Evolutionary conservation across 2,797 vertebrate genomes (phyloP), one percentile per base, ranked within the genome.

Genomic region (Alca torda): DNA sequence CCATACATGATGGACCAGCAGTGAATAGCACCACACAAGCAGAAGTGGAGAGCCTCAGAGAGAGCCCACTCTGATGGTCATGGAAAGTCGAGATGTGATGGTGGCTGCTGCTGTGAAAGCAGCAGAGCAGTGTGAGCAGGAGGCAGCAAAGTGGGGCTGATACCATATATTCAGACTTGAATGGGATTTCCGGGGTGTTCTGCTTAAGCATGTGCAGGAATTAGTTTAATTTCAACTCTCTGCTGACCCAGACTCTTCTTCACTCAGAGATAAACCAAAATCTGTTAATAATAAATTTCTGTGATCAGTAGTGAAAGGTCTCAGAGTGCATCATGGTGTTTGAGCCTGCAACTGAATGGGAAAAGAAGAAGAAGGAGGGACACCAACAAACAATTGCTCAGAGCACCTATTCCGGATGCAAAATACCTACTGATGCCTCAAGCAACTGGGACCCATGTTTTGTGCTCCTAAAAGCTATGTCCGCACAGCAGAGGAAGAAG

Each of bases 1-100:
- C 6, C 13, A 9, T 54, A 10, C 2, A 0, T 39, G 45, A 53
- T 30, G 61, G 50, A 24, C 35, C 4, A 0, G 50, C n/a, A 63
- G 37, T 2, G n/a, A 63, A 56, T 9, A 65, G 37, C 31, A 83
- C 12, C 26, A 43, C 20, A 18, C 16, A 54, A 50, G 54, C 15
- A 84, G 50, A 67, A 63, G 43, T 1, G 4, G 30, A 74, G 26
- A 77, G 15, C 31, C 35, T n/a, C 54, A 69, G 48, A 25, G 16
- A n/a, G 9, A 53, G 37, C 26, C 56, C 3, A 1, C 13, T 25
- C 48, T 17, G 33, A 59, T 0, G 1, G 20, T 4, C 16, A 46
- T 24, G 2, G 17, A 13, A 53, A 83, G 39, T 35, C 26, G 51
- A 21, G n/a, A 18, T 10, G 5, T 56, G 56, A 43, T 11, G 13